Conservation (phyloP, 2,113 vertebrate genomes). For the Hippocampus mohnikei region DNA sequence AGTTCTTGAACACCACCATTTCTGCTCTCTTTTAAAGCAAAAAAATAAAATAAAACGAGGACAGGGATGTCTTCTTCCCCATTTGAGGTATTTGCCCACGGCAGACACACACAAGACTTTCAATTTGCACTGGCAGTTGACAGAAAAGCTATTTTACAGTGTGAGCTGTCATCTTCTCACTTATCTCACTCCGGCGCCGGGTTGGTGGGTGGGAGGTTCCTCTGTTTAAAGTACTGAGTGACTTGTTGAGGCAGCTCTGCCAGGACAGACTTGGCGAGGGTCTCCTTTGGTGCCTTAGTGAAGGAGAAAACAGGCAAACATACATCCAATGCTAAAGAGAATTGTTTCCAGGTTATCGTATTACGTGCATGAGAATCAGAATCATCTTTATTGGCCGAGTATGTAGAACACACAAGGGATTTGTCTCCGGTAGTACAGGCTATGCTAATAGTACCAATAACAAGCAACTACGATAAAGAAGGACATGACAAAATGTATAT, state of each 20-base stretch:
- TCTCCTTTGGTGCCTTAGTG: slow-evolving; percentile 92
- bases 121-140: slow-evolving; percentile 23
- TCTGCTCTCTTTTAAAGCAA: slow-evolving; percentile 16
- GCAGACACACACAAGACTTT: slow-evolving; percentile 33
- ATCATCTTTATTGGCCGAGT: too few relatives aligned
- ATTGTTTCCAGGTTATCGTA: background rate
- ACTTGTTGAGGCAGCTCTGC: slow-evolving; percentile 97
- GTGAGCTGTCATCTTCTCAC: slow-evolving; percentile 4
- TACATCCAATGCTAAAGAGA: background rate
- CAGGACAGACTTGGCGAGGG: slow-evolving; percentile 93
- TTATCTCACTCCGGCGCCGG: slow-evolving; percentile 74
- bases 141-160: slow-evolving; percentile 40
- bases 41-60: slow-evolving; percentile 13
- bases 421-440: too few relatives aligned
- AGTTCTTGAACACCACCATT: slow-evolving; percentile 17
- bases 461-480: too few relatives aligned
- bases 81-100: slow-evolving; percentile 23
- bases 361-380: too few relatives aligned
- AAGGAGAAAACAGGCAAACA: background rate
- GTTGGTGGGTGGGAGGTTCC: slow-evolving; percentile 87
- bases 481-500: too few relatives aligned
- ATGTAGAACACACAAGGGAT: too few relatives aligned
- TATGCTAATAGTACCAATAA: too few relatives aligned
- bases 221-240: slow-evolving; percentile 96
- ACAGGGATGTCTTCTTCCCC: slow-evolving; percentile 24